A percentile compares a stretch with the other conserved stretches of the same genome.
phyloP scores from a whole-genome alignment of 1,140 invertebrate genomes.

The Zaprionus taronus region DNA sequence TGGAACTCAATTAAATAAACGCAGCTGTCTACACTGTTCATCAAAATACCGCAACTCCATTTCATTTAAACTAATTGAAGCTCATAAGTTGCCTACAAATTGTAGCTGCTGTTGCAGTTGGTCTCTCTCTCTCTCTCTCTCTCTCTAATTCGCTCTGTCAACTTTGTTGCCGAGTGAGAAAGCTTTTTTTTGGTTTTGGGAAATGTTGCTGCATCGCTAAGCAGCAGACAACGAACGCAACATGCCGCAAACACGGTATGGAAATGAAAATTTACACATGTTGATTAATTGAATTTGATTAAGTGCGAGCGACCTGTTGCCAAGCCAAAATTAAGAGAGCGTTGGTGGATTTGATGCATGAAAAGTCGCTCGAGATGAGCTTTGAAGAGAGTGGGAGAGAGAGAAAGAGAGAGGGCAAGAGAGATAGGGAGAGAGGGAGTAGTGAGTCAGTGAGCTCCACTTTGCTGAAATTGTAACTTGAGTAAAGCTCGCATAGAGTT shows the following conservation, averaged over 20 bases:
- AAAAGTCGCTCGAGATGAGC: conserved; percentile 4
- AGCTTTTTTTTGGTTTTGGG: conserved; percentile 16
- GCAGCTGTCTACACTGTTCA: conserved; percentile 35
- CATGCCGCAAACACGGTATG: conserved; percentile 24
- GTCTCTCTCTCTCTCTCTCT: not conserved
- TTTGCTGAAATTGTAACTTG: not conserved
- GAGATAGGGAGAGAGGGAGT: too few species aligned
- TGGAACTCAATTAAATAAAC: conserved; percentile 65
- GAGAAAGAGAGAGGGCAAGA: not conserved
- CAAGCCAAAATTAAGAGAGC: conserved; percentile 21
- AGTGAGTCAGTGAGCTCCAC: not conserved
- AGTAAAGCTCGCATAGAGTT: conserved; percentile 37
- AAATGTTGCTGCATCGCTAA: conserved; percentile 28
- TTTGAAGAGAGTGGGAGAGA: not conserved
- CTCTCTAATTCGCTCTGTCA: conserved; percentile 1
- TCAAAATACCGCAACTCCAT: conserved; percentile 50
- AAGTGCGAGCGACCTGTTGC: conserved; percentile 26
- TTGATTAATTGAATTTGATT: conserved; percentile 30
- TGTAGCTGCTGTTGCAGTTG: conserved; percentile 6
- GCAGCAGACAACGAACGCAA: conserved; percentile 19
- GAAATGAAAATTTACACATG: conserved; percentile 16
- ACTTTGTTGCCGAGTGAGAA: conserved; percentile 41
- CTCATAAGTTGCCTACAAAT: conserved; percentile 42
- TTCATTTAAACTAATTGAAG: conserved; percentile 66
- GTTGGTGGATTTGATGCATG: not conserved